Conservation (phyloP, 2,113 vertebrate genomes). For the Gila orcuttii region DNA sequence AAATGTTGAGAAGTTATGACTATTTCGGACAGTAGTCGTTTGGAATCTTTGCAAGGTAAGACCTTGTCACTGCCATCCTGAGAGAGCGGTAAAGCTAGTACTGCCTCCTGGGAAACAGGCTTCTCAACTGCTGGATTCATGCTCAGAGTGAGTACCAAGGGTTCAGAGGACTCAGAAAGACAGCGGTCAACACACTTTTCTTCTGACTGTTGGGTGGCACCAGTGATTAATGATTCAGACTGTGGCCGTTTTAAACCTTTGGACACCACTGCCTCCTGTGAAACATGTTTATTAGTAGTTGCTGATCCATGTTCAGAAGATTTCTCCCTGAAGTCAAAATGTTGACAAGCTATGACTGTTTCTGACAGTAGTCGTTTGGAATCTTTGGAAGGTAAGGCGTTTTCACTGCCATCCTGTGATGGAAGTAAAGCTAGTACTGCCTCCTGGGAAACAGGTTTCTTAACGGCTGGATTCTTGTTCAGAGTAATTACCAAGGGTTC, state of each 20-base stretch:
- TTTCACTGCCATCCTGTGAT: neutral
- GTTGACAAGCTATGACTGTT: slow-evolving; percentile 48
- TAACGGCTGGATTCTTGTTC: neutral
- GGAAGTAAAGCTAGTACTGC: too few relatives aligned
- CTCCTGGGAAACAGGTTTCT: slow-evolving; percentile 2
- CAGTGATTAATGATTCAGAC: slow-evolving; percentile 35
- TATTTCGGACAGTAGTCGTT: slow-evolving; percentile 54
- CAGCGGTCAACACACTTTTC: neutral
- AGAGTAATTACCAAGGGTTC: slow-evolving; percentile 3
- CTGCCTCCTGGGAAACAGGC: neutral
- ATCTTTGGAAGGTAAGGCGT: neutral
- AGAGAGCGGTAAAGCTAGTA: neutral
- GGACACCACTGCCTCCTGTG: neutral
- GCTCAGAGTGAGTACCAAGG: neutral
- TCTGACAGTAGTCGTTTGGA: slow-evolving; percentile 35
- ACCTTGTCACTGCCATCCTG: neutral
- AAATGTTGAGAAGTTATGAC: slow-evolving; percentile 58
- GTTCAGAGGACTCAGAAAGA: slow-evolving; percentile 32
- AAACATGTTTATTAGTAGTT: neutral
- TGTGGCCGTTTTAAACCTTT: neutral
- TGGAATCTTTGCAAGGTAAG: neutral
- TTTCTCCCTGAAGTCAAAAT: slow-evolving; percentile 66
- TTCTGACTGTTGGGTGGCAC: neutral
- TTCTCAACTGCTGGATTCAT: slow-evolving; percentile 2
- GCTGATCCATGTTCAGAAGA: slow-evolving; percentile 37